These are phyloP conservation scores for Scaptomyza cyrtandrae DNA, from an alignment of 2,888 invertebrate species.

Conservation along the genomic window DNA sequence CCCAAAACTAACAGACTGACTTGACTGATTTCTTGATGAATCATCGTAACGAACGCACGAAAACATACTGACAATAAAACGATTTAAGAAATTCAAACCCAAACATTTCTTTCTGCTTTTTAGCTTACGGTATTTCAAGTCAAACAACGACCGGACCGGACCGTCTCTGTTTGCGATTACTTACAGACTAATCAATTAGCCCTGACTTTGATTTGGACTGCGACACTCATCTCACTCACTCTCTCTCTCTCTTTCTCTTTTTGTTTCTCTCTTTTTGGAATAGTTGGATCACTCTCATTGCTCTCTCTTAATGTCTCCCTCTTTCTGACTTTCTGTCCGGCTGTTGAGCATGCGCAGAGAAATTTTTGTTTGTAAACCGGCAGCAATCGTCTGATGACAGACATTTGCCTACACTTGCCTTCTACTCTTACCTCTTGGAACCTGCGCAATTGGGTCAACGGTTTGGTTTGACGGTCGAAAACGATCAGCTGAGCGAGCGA, in stretches of 20 bases:
- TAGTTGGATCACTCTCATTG: not conserved
- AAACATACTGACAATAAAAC: constrained; percentile 20
- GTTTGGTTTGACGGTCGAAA: constrained; percentile 51
- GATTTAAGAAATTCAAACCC: constrained; percentile 44
- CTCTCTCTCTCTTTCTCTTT: not conserved
- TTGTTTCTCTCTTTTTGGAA: not conserved
- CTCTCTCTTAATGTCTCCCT: not conserved
- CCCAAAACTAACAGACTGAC: constrained; percentile 9
- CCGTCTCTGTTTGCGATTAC: constrained; percentile 39
- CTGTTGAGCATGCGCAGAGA: constrained; percentile 39
- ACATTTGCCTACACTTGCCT: constrained; percentile 32
- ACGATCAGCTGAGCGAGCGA: constrained; percentile 54
- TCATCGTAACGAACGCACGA: constrained; percentile 34
- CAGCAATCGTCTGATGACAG: constrained; percentile 33
- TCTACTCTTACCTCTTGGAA: constrained; percentile 22
- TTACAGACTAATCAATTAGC: constrained; percentile 65
- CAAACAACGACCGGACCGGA: constrained; percentile 21
- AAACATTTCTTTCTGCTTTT: constrained; percentile 14
- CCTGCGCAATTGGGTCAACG: constrained; percentile 67
- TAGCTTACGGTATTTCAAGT: constrained; percentile 14
- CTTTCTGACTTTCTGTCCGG: not conserved
- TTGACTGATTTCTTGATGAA: constrained; percentile 47
- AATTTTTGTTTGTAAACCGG: constrained; percentile 49
- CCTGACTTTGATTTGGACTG: constrained; percentile 33
- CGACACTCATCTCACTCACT: constrained; percentile 1